A percentile compares a stretch with the other conserved stretches of the same genome.
Evolutionary conservation across 1,140 invertebrate genomes (phyloP).

Genomic region (Zaprionus lachaisei): DNA sequence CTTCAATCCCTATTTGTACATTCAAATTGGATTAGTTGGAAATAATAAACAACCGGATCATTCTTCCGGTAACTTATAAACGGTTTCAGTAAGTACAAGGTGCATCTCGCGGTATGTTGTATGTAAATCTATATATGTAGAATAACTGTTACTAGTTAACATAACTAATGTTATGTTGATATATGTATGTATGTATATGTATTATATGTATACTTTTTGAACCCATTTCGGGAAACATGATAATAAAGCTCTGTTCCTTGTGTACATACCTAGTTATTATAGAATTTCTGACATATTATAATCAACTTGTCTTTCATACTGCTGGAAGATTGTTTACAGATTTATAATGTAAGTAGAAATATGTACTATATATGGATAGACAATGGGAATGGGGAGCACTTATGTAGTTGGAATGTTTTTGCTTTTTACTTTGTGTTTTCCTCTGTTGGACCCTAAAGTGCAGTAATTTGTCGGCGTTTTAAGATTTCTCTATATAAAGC

Average conservation of each 20-base stretch:
- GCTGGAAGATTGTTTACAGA: conserved; percentile 24
- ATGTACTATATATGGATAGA: conserved; percentile 42
- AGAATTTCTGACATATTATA: background rate
- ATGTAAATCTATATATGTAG: background rate
- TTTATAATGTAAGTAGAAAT: background rate
- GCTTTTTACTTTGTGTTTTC: conserved; percentile 22
- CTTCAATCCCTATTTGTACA: background rate
- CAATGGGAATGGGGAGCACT: conserved; percentile 53
- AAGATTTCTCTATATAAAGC: background rate
- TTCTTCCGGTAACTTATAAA: background rate
- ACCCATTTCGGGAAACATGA: background rate
- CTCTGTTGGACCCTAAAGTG: conserved; percentile 48
- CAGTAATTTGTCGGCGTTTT: conserved; percentile 27
- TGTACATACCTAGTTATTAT: conserved; percentile 2
- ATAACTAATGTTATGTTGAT: conserved; percentile 13
- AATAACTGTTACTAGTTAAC: background rate
- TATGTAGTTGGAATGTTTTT: conserved; percentile 36
- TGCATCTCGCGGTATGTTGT: background rate
- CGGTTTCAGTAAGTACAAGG: background rate
- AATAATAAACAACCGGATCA: background rate
- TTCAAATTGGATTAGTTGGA: background rate
- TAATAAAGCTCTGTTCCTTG: conserved; percentile 9
- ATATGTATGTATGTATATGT: background rate
- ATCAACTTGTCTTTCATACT: conserved; percentile 26
- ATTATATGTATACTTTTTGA: conserved; percentile 1